Evolutionary conservation across 2,888 invertebrate genomes (phyloP), one percentile per base, ranked within the genome.

Genomic region (Apeira syringaria): DNA sequence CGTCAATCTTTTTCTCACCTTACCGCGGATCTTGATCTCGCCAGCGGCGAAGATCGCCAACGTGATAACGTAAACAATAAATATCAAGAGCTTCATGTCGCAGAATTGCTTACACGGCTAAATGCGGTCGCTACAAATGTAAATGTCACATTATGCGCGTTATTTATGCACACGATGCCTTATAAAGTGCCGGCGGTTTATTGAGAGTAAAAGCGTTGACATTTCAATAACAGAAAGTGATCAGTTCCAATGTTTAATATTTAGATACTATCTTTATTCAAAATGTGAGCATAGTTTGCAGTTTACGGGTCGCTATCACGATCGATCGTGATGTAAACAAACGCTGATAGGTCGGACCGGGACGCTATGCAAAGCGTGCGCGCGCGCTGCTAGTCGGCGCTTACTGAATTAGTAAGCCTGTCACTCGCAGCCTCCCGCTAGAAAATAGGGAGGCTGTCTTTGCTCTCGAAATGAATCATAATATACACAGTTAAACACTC

Each of bases 111-210:
- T 71, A 68, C 65, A 77, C 79, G 72, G 67, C 66, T 72, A 68
- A 75, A 76, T 72, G 66, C 70, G 63, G 66, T 9, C 9, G 9
- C 9, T 72, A 79, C 74, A 77, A 77, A 80, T 82, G 80, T 79
- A 77, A 76, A 71, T 85, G 85, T 86, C 87, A 83, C 86, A 89
- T 89, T 84, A 86, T 85, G 74, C 70, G 64, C 64, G 61, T 79
- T 74, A 84, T 85, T 86, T 86, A 86, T 78, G 69, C 69, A 53
- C 72, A 66, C 71, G 68, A 73, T 65, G 64, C 67, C 69, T 68
- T 71, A 72, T 80, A 80, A 78, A 79, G 63, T 67, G 71, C 64
- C 71, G 65, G 68, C 69, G 62, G 68, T 73, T 81, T 81, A 78
- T 78, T 81, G 80, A 80, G 69, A 61, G 57, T 67, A 70, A 60